Evolutionary conservation across 2,888 invertebrate genomes (phyloP).

Genomic region (Pocota personata): DNA sequence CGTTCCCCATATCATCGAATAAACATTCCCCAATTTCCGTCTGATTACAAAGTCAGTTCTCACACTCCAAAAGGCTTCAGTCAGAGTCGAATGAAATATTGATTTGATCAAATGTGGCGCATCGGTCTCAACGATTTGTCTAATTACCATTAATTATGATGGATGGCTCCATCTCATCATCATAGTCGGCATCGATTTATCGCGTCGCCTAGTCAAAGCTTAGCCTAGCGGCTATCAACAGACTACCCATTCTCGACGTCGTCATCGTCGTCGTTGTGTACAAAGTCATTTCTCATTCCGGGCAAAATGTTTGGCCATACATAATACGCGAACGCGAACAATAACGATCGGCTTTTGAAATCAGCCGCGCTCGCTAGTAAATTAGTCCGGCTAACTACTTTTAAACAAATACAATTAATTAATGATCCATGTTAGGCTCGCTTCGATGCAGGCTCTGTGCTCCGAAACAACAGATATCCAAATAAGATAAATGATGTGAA

Average conservation of each 20-base stretch:
- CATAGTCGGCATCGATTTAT: conserved; percentile 48
- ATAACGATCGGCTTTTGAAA: conserved; percentile 56
- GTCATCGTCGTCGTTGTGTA: neutral
- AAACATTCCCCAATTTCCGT: conserved; percentile 23
- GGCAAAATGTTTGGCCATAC: conserved; percentile 44
- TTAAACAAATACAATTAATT: conserved; percentile 77
- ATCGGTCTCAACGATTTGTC: conserved; percentile 56
- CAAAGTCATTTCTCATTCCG: conserved; percentile 49
- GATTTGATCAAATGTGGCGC: conserved; percentile 42
- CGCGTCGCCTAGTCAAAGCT: conserved; percentile 40
- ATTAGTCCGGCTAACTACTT: conserved; percentile 73
- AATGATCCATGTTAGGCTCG: conserved; percentile 72
- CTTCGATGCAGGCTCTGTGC: conserved; percentile 17
- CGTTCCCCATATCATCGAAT: neutral
- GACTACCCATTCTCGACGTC: neutral
- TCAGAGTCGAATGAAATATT: conserved; percentile 23
- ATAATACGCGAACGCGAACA: conserved; percentile 23
- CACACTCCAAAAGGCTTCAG: conserved; percentile 25
- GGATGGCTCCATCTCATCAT: conserved; percentile 47
- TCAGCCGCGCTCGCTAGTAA: conserved; percentile 61
- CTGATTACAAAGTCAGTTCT: conserved; percentile 34
- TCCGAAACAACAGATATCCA: conserved; percentile 62
- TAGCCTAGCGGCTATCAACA: conserved; percentile 17
- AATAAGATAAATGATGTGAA: conserved; percentile 74
- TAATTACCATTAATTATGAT: conserved; percentile 66